phyloP scores from a whole-genome alignment of 2,888 invertebrate species.

The Chrysotoxum bicinctum region DNA sequence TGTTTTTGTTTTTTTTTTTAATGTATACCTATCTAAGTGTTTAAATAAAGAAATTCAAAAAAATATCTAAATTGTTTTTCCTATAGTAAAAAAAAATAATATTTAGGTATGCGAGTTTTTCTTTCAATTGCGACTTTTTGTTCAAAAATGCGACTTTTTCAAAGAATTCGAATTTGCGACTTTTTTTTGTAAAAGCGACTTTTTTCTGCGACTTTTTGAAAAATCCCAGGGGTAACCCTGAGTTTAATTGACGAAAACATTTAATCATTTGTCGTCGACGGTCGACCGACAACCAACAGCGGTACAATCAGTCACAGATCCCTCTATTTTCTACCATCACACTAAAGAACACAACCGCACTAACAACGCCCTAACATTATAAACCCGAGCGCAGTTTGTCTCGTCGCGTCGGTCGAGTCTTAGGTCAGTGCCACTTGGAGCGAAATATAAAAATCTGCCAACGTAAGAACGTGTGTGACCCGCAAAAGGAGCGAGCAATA shows the following conservation, averaged over 20 bases:
- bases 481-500: conserved; percentile 59
- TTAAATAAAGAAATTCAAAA: too few species aligned
- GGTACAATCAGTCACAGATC: conserved; percentile 48
- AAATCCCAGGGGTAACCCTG: too few species aligned
- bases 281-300: not conserved
- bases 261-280: conserved; percentile 59
- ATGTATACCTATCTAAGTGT: too few species aligned
- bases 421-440: conserved; percentile 71
- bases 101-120: too few species aligned
- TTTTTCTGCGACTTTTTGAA: too few species aligned
- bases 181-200: too few species aligned
- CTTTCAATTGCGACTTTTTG: too few species aligned
- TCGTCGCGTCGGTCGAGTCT: conserved; percentile 66
- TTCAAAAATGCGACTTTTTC: too few species aligned
- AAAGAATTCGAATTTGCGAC: too few species aligned
- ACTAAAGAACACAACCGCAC: conserved; percentile 7
- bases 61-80: too few species aligned
- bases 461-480: conserved; percentile 61
- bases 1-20: too few species aligned
- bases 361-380: conserved; percentile 23
- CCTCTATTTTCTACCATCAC: conserved; percentile 38
- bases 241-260: conserved; percentile 71
- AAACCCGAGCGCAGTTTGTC: conserved; percentile 12
- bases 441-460: conserved; percentile 62
- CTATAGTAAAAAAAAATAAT: too few species aligned